These are phyloP conservation scores for Crax fasciolata DNA, from an alignment of 2,797 vertebrate species.

Conservation along the genomic window DNA sequence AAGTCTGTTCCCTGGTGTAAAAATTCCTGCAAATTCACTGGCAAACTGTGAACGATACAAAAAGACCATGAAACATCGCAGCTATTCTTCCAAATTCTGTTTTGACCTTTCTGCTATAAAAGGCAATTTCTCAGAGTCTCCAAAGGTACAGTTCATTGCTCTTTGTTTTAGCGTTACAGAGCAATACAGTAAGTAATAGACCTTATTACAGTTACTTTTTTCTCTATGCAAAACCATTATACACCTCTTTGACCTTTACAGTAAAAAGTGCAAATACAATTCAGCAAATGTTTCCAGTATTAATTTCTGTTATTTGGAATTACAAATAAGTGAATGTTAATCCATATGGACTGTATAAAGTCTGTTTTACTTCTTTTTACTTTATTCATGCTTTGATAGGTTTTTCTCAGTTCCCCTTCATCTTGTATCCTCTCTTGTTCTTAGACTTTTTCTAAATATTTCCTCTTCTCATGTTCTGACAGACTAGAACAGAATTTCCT, in stretches of 20 bases:
- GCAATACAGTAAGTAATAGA: constrained; percentile 41
- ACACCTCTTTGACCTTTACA: constrained; percentile 50
- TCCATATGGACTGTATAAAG: constrained; percentile 33
- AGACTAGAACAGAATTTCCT: neutral
- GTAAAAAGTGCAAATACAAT: constrained; percentile 18
- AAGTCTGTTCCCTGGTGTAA: neutral
- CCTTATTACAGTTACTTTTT: constrained; percentile 37
- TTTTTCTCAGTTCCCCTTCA: neutral
- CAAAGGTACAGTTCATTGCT: constrained; percentile 69
- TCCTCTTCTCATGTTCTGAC: neutral
- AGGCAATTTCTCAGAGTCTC: constrained; percentile 74
- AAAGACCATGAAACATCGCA: constrained; percentile 69
- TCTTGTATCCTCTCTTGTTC: neutral
- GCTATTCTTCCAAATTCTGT: constrained; percentile 62
- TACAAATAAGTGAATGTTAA: constrained; percentile 42
- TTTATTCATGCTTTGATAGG: neutral
- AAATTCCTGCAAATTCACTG: constrained; percentile 61
- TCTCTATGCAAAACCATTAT: constrained; percentile 25
- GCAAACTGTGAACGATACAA: constrained; percentile 44
- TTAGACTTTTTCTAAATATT: neutral
- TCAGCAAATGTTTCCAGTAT: constrained; percentile 59
- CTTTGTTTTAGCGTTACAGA: constrained; percentile 64
- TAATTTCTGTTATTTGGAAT: constrained; percentile 51
- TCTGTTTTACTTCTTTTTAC: neutral
- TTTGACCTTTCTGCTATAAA: constrained; percentile 74